A percentile compares a stretch with the other conserved stretches of the same genome.
phyloP scores from a whole-genome alignment of 2,888 invertebrate genomes.

The Syrista parreyssii region DNA sequence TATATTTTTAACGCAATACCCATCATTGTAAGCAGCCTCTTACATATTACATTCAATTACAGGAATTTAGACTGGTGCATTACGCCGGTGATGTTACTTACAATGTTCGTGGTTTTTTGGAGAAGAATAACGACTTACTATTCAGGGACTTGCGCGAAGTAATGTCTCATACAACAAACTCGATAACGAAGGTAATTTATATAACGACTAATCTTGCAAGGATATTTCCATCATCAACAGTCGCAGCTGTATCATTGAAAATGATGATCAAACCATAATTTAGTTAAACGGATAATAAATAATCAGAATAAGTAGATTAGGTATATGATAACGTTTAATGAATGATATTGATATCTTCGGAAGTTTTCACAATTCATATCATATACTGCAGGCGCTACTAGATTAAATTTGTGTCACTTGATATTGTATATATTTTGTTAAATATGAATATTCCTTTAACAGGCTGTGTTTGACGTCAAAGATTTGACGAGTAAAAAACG shows the following conservation, averaged over 20 bases:
- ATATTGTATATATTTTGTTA: too few relatives aligned
- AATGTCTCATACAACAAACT: conserved; percentile 79
- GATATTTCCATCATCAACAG: too few relatives aligned
- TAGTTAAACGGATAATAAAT: conserved; percentile 6
- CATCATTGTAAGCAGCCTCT: not conserved
- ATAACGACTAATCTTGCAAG: too few relatives aligned
- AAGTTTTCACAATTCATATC: too few relatives aligned
- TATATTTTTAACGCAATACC: not conserved
- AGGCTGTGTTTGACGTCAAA: conserved; percentile 72
- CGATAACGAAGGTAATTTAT: conserved; percentile 69
- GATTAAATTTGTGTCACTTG: too few relatives aligned
- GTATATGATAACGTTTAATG: not conserved
- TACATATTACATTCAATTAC: conserved; percentile 29
- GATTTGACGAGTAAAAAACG: conserved; percentile 82
- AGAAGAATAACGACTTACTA: conserved; percentile 93
- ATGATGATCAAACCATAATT: not conserved
- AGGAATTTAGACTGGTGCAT: conserved; percentile 91
- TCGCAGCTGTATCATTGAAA: too few relatives aligned
- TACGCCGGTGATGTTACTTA: conserved; percentile 96
- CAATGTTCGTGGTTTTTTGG: conserved; percentile 86
- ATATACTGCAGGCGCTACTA: too few relatives aligned
- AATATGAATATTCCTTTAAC: conserved; percentile 15
- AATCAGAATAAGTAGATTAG: not conserved
- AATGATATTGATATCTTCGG: too few relatives aligned
- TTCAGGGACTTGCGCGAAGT: conserved; percentile 89